phyloP scores from a whole-genome alignment of 1,140 invertebrate genomes.

The Orius insidiosus region DNA sequence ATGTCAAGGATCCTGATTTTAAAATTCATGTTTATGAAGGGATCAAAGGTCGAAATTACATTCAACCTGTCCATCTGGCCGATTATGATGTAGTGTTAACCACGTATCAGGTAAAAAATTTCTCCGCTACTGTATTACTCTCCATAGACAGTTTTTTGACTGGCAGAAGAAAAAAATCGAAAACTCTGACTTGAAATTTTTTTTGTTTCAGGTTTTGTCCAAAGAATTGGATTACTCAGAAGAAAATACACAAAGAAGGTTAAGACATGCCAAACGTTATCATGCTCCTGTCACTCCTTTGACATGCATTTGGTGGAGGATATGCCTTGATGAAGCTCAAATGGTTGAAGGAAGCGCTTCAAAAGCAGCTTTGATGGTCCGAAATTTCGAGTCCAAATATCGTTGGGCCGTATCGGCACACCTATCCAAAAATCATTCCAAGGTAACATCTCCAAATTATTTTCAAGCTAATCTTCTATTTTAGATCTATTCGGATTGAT shows the following conservation, averaged over 20 bases:
- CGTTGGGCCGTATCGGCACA: constrained; percentile 70
- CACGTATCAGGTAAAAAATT: constrained; percentile 51
- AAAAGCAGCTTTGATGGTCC: constrained; percentile 38
- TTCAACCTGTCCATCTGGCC: constrained; percentile 44
- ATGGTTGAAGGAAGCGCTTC: constrained; percentile 46
- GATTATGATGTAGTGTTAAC: constrained; percentile 58
- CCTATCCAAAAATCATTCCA: constrained; percentile 45
- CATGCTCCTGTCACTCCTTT: constrained; percentile 41
- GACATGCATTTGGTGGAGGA: constrained; percentile 54
- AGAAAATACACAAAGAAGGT: constrained; percentile 22
- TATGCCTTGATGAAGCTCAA: constrained; percentile 69
- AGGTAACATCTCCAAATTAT: constrained; percentile 27
- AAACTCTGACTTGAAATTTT: constrained; percentile 15
- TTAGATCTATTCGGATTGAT: constrained; percentile 51
- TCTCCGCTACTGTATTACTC: no score
- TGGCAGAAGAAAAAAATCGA: no score
- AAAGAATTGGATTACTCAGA: constrained; percentile 35
- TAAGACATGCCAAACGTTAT: constrained; percentile 37
- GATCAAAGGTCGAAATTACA: constrained; percentile 34
- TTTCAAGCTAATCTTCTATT: constrained; percentile 18
- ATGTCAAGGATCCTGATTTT: constrained; percentile 34
- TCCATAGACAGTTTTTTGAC: no score
- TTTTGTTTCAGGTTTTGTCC: constrained; percentile 24
- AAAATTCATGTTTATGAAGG: constrained; percentile 40
- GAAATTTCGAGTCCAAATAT: constrained; percentile 36